Evolutionary conservation across 2,797 vertebrate species (phyloP).

Genomic region (Hapalemur alaotrensis): DNA sequence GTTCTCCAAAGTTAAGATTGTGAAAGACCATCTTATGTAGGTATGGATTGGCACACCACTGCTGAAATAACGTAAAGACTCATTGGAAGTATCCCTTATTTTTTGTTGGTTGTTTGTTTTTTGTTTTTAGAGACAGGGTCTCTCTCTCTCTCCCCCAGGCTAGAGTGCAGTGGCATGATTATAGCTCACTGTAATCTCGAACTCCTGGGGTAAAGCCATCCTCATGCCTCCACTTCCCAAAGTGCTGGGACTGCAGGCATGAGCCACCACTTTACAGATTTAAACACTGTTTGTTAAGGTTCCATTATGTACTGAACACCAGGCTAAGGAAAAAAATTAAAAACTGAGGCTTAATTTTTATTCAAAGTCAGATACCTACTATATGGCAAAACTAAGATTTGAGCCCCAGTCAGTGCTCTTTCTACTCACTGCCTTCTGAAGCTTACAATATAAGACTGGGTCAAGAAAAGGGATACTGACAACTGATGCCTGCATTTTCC

Average conservation of each 20-base stretch:
- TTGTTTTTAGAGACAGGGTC: neutral
- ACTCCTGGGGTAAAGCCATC: neutral
- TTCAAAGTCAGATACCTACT: neutral
- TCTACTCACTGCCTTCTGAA: constrained; percentile 12
- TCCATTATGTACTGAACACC: neutral
- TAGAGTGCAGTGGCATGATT: neutral
- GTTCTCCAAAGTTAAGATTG: neutral
- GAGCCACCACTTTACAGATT: neutral
- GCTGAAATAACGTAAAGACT: constrained; percentile 29
- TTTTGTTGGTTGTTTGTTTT: neutral
- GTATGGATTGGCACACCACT: neutral
- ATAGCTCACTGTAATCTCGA: neutral
- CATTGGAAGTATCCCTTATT: neutral
- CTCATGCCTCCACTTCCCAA: no score
- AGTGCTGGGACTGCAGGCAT: no score
- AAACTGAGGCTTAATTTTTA: neutral
- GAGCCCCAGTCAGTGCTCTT: neutral
- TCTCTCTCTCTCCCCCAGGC: no score
- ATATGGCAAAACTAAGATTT: constrained; percentile 28
- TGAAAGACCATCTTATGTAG: no score
- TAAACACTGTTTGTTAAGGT: neutral
- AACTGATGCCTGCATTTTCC: constrained; percentile 2
- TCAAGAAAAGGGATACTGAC: neutral
- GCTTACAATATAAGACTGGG: neutral
- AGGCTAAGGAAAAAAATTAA: neutral